These are phyloP conservation scores for Arizona elegans DNA, from an alignment of 2,113 vertebrate species.

Conservation along the genomic window DNA sequence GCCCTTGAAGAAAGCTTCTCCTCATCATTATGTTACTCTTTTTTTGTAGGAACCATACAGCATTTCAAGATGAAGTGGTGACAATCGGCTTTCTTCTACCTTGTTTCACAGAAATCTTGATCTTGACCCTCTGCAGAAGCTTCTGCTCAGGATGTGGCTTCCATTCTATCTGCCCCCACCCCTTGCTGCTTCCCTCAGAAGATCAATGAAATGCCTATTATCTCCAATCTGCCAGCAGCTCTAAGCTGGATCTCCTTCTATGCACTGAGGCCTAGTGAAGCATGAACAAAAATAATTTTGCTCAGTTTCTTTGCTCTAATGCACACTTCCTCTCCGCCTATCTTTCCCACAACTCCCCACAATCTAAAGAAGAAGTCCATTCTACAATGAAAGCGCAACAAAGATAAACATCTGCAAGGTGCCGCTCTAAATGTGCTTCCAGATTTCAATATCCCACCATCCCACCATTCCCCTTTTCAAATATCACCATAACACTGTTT, in stretches of 20 bases:
- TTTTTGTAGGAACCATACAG: neutral
- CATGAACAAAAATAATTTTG: slow-evolving; percentile 83
- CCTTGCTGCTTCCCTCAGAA: slow-evolving; percentile 38
- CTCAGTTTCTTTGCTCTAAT: slow-evolving; percentile 75
- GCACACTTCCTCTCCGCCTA: slow-evolving; percentile 59
- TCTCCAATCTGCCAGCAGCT: slow-evolving; percentile 75
- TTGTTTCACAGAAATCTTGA: neutral
- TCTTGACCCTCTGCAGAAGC: neutral
- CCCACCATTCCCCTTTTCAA: slow-evolving; percentile 18
- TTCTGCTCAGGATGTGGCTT: slow-evolving; percentile 51
- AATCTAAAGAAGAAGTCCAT: slow-evolving; percentile 32
- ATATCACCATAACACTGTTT: slow-evolving; percentile 18
- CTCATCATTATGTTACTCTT: neutral
- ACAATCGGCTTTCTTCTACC: slow-evolving; percentile 40
- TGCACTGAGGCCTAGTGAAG: slow-evolving; percentile 72
- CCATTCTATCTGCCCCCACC: slow-evolving; percentile 59
- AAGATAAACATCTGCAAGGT: slow-evolving; percentile 54
- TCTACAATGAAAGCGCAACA: slow-evolving; percentile 50
- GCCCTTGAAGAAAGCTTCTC: slow-evolving; percentile 23
- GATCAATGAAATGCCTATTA: slow-evolving; percentile 78
- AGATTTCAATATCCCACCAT: neutral
- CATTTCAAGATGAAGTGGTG: slow-evolving; percentile 29
- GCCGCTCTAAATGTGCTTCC: slow-evolving; percentile 40
- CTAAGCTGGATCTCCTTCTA: slow-evolving; percentile 70
- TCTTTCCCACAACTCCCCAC: slow-evolving; percentile 43